These are phyloP conservation scores for Atta texana DNA, from an alignment of 1,140 invertebrate genomes.

Conservation along the genomic window DNA sequence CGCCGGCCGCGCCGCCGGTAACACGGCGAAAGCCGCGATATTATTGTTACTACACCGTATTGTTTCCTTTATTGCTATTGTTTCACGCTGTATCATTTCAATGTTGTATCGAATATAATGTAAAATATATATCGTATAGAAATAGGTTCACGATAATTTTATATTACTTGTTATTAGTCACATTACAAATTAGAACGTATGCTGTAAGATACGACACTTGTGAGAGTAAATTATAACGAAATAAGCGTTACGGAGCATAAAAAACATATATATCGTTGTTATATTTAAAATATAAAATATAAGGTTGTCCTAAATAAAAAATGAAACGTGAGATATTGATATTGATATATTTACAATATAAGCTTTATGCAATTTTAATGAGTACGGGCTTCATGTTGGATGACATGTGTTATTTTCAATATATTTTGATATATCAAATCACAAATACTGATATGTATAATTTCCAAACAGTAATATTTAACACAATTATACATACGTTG, in stretches of 20 bases:
- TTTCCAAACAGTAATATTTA: neutral
- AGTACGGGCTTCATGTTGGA: neutral
- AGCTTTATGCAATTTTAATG: constrained; percentile 6
- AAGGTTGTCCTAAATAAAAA: constrained; percentile 8
- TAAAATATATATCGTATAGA: neutral
- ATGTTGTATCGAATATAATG: neutral
- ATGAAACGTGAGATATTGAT: constrained; percentile 13
- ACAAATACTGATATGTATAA: too few relatives aligned
- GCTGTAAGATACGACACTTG: neutral
- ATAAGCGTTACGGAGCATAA: neutral
- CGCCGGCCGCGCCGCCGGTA: too few relatives aligned
- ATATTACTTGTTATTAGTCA: constrained; percentile 13
- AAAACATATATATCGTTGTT: neutral
- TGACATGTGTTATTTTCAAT: neutral
- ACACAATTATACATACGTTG: neutral
- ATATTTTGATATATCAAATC: neutral
- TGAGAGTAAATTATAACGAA: neutral
- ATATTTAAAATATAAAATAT: neutral
- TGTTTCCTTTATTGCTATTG: constrained; percentile 28
- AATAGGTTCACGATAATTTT: neutral
- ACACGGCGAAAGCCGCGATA: too few relatives aligned
- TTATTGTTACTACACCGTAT: constrained; percentile 42
- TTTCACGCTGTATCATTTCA: neutral
- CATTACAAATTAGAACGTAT: neutral
- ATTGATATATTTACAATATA: neutral